Evolutionary conservation across 2,888 invertebrate species (phyloP).

Genomic region (Aplocera efformata): DNA sequence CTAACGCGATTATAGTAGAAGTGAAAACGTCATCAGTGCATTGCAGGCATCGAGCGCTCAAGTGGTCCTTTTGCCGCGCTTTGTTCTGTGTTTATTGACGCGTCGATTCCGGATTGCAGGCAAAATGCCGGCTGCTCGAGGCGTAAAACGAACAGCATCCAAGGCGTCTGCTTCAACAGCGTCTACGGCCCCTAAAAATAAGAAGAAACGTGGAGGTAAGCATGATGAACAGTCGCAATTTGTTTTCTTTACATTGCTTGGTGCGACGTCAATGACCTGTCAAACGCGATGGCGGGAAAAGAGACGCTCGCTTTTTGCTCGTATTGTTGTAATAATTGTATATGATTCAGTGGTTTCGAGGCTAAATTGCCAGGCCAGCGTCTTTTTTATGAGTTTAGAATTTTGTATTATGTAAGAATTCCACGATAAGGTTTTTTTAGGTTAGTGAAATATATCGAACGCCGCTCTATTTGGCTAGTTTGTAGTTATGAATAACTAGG

Average conservation of each 20-base stretch:
- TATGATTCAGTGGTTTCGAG: conserved; percentile 10
- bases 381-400: conserved; percentile 21
- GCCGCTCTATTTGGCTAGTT: conserved; percentile 12
- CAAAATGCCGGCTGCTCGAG: conserved; percentile 77
- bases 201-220: conserved; percentile 77
- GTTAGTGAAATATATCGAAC: conserved; percentile 28
- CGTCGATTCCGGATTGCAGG: conserved; percentile 73
- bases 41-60: conserved; percentile 41
- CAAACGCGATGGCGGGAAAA: conserved; percentile 77
- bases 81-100: conserved; percentile 62
- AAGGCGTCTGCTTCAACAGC: conserved; percentile 59
- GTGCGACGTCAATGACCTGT: conserved; percentile 77
- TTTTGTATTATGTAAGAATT: conserved; percentile 27
- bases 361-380: conserved; percentile 9
- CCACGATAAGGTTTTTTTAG: conserved; percentile 36
- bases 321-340: conserved; percentile 34
- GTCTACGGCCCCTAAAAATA: conserved; percentile 64
- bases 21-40: conserved; percentile 62
- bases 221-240: conserved; percentile 25
- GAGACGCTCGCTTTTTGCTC: conserved; percentile 27
- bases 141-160: conserved; percentile 73
- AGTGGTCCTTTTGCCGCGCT: conserved; percentile 61
- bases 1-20: conserved; percentile 65
- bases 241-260: conserved; percentile 74
- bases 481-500: conserved; percentile 23